These are phyloP conservation scores for Ethmia dodecea DNA, from an alignment of 2,888 invertebrate species.

Conservation along the genomic window DNA sequence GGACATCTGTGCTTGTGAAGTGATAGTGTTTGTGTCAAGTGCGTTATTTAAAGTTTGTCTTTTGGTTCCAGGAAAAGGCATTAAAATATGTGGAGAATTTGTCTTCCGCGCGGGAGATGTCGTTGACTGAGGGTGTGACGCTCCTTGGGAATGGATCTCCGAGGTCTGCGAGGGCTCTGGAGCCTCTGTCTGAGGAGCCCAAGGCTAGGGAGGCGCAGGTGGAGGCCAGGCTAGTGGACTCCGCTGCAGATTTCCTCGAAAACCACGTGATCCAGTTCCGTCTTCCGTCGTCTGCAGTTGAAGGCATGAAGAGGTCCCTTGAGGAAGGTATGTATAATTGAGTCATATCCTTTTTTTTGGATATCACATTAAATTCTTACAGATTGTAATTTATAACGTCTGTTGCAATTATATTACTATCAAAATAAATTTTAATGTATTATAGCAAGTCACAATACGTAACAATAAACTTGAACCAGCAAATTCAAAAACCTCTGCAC, in stretches of 20 bases:
- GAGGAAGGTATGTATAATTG: conserved; percentile 85
- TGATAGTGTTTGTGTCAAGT: conserved; percentile 32
- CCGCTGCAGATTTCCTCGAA: conserved; percentile 86
- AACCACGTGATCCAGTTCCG: conserved; percentile 90
- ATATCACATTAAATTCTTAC: no score
- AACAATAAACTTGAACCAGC: no score
- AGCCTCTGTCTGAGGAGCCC: conserved; percentile 83
- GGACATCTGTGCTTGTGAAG: conserved; percentile 24
- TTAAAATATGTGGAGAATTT: conserved; percentile 81
- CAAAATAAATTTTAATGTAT: no score
- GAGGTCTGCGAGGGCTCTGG: conserved; percentile 78
- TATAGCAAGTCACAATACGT: no score
- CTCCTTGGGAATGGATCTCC: conserved; percentile 69
- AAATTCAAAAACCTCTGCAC: no score
- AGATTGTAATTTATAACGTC: no score
- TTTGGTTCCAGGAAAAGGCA: conserved; percentile 82
- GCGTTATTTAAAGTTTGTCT: conserved; percentile 38
- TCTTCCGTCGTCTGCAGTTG: conserved; percentile 84
- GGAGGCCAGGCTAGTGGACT: conserved; percentile 85
- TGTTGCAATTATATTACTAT: no score
- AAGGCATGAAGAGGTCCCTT: conserved; percentile 86
- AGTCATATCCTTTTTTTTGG: no score
- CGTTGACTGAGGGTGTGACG: conserved; percentile 78
- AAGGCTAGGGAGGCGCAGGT: conserved; percentile 85
- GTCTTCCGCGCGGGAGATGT: conserved; percentile 74